phyloP scores from a whole-genome alignment of 1,140 invertebrate genomes.

The Zaprionus vittiger region DNA sequence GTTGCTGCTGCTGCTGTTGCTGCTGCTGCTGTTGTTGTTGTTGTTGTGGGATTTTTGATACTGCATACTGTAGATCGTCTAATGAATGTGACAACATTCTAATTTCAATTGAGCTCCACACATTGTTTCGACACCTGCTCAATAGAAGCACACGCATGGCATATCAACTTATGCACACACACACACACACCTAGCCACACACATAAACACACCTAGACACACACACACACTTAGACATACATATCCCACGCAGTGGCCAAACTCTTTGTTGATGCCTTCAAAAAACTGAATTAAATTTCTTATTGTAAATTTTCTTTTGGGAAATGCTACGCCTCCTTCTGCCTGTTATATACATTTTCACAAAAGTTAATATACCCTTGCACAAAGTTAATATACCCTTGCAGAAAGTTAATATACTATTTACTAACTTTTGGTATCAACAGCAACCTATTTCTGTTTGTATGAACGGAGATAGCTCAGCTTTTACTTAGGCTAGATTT shows the following conservation, averaged over 20 bases:
- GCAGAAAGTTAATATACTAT: too few relatives aligned
- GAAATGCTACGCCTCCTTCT: too few relatives aligned
- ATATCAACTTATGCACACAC: not conserved
- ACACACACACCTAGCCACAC: not conserved
- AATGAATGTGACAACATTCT: conserved; percentile 79
- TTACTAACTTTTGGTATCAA: too few relatives aligned
- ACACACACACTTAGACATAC: not conserved
- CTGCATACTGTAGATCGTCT: conserved; percentile 37
- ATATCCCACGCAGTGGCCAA: too few relatives aligned
- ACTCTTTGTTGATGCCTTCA: not conserved
- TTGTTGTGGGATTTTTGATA: conserved; percentile 18
- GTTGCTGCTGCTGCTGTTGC: conserved; percentile 16
- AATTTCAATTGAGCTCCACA: conserved; percentile 75
- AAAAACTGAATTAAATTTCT: too few relatives aligned
- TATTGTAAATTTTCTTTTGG: too few relatives aligned
- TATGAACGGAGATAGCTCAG: not conserved
- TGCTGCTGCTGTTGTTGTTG: conserved; percentile 17
- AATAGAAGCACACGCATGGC: conserved; percentile 15
- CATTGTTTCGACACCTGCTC: conserved; percentile 79
- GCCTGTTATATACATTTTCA: too few relatives aligned
- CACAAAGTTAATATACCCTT: too few relatives aligned
- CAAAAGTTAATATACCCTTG: too few relatives aligned
- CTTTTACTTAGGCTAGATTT: too few relatives aligned
- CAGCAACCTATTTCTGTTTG: not conserved
- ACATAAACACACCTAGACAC: not conserved